Conservation (phyloP, 2,888 invertebrate genomes). For the Eurytoma adleriae region DNA sequence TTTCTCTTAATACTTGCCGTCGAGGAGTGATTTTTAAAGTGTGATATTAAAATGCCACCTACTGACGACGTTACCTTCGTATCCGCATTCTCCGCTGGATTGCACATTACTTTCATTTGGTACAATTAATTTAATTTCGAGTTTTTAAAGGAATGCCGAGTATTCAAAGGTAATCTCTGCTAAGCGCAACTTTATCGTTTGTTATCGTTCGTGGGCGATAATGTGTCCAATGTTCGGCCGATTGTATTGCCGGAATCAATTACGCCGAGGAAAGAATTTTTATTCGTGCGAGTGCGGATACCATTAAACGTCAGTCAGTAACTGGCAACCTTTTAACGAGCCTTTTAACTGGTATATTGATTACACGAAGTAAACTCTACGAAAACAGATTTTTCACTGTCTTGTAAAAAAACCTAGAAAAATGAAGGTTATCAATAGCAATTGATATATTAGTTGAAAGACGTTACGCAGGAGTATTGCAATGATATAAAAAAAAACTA, state of each 20-base stretch:
- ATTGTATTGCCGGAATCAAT: no score
- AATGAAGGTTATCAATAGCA: not conserved
- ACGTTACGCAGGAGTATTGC: not conserved
- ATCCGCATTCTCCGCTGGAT: not conserved
- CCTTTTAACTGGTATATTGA: conserved; percentile 10
- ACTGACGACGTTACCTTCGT: conserved; percentile 1
- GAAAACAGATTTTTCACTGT: no score
- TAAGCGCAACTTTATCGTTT: not conserved
- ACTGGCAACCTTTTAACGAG: conserved; percentile 12
- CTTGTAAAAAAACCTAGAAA: not conserved
- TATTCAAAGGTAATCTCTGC: no score
- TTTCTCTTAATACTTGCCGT: not conserved
- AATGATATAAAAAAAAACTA: not conserved
- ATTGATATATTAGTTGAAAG: conserved; percentile 7
- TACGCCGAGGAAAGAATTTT: no score
- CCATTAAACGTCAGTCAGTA: not conserved
- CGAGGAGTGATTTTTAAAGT: conserved; percentile 34
- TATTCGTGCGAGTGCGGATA: not conserved
- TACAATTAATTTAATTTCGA: no score
- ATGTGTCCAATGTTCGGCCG: no score
- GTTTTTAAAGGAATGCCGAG: no score
- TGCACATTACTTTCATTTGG: not conserved
- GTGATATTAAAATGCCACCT: conserved; percentile 26
- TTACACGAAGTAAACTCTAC: not conserved
- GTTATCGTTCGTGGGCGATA: not conserved